Evolutionary conservation across 2,888 invertebrate species (phyloP), one percentile per base, ranked within the genome.

Genomic region (Laspeyria flexula): DNA sequence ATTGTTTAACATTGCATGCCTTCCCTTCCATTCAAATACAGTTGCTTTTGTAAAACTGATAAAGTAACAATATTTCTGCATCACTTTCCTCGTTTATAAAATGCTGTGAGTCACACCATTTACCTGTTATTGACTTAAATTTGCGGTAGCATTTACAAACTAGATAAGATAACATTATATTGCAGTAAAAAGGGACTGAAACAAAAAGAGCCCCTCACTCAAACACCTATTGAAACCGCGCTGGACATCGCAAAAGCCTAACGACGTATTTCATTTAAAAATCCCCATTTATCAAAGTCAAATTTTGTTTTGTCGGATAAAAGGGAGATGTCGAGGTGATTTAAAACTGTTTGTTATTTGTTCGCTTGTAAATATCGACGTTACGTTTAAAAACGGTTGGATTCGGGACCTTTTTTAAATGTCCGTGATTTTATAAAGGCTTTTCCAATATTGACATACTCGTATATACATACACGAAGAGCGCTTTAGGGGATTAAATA

Each of bases 261-360:
- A 34, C 31, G 31, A 18, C 10, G 12, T 33, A 23, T 29, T 41
- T 41, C 29, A 12, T 46, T 42, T 6, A 41, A 46, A 44, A 53
- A 50, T 27, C 12, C 43, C 37, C 7, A 54, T 62, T 58, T 35
- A 58, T 58, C 47, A 53, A 53, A 31, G 53, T 48, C 48, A 45
- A 35, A 38, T 29, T 43, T 37, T 52, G 55, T 45, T 45, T 15
- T 27, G 34, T 30, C 9, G 38, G 40, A 23, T 16, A 43, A 45
- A 53, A 30, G 10, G n/a, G 45, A 35, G 31, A 35, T 44, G 43
- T 40, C 30, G 12, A 34, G 16, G 40, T 30, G 50, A 43, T 38
- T 30, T 35, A 25, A 31, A 33, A 43, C 10, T 12, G 16, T 48
- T 37, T 15, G 43, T 35, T 25, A 31, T 42, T 30, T 6, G 5